Conservation (phyloP, 2,888 invertebrate species). For the Drosophila macrospina region DNA sequence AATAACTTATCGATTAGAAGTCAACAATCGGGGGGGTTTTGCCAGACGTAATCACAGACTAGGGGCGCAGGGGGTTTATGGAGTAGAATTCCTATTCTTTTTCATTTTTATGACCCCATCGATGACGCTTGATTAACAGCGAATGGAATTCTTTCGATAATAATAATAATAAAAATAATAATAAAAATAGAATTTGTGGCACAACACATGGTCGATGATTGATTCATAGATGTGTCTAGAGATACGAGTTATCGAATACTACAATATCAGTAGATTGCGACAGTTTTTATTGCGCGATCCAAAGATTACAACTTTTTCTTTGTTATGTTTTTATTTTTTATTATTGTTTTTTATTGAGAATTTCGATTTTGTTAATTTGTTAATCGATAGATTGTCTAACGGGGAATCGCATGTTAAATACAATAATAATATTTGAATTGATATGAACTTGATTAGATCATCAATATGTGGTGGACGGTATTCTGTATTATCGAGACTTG, state of each 20-base stretch:
- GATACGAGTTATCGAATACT: conserved; percentile 15
- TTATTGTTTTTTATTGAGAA: neutral
- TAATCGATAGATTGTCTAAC: conserved; percentile 17
- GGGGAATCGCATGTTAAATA: conserved; percentile 7
- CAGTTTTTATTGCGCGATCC: conserved; percentile 12
- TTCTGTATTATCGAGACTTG: neutral
- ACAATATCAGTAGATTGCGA: conserved; percentile 22
- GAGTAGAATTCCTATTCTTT: too few species aligned
- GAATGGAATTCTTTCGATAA: conserved; percentile 8
- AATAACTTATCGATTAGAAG: too few species aligned
- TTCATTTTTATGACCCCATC: too few species aligned
- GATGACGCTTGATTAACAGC: too few species aligned
- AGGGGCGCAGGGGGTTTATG: too few species aligned
- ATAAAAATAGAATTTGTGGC: conserved; percentile 8
- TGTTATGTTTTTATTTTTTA: neutral
- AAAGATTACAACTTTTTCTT: neutral
- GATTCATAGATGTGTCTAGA: conserved; percentile 15
- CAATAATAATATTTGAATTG: neutral
- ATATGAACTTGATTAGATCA: conserved; percentile 5
- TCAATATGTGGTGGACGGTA: neutral
- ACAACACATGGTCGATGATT: conserved; percentile 13
- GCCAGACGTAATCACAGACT: too few species aligned
- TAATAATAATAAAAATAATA: neutral
- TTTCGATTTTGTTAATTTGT: conserved; percentile 9
- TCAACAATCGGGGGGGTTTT: too few species aligned